Evolutionary conservation across 2,888 invertebrate species (phyloP), one percentile per base, ranked within the genome.

Genomic region (Drosophila neonasuta): DNA sequence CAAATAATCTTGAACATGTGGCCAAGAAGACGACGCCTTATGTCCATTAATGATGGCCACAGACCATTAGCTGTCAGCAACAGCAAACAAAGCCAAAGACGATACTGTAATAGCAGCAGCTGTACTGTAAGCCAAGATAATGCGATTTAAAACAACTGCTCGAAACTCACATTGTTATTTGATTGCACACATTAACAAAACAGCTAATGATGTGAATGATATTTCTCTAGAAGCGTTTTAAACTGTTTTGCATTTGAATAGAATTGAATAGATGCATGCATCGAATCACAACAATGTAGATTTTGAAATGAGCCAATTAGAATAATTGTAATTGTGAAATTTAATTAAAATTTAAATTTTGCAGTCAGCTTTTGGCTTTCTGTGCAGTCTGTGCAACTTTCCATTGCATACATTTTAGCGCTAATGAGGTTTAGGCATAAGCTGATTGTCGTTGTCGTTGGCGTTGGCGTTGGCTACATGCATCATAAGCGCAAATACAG

Each of bases 51-150:
- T 68, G 77, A 71, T 68, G 68, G 36, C 71, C 60, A 79, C 66
- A 82, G 69, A 69, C 80, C 80, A 85, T 74, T 79, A 85, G 64
- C 70, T 36, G 56, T 48, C 61, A 59, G 54, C 61, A 29, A 39
- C 8, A 46, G 20, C 59, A 62, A 30, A 41, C 24, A 6, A 24
- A 24, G 24, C 24, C 39, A 39, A 44, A 48, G 49, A 60, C 36
- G 42, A 57, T 58, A 20, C 24, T 45, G 17, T 30, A 54, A 49
- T 48, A 7, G 17, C 11, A 7, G 17, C 11, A 30, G 30, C 30
- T 41, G 45, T 44, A 41, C 30, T 36, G 41, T 46, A 15, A 56
- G 57, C 66, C 11, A 32, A 32, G 15, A n/a, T 32, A 51, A 48
- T 50, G 29, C 39, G 42, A 59, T 64, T 63, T 29, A 58, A 70